phyloP scores from a whole-genome alignment of 1,140 invertebrate genomes.

The Drosophila micromelanica region DNA sequence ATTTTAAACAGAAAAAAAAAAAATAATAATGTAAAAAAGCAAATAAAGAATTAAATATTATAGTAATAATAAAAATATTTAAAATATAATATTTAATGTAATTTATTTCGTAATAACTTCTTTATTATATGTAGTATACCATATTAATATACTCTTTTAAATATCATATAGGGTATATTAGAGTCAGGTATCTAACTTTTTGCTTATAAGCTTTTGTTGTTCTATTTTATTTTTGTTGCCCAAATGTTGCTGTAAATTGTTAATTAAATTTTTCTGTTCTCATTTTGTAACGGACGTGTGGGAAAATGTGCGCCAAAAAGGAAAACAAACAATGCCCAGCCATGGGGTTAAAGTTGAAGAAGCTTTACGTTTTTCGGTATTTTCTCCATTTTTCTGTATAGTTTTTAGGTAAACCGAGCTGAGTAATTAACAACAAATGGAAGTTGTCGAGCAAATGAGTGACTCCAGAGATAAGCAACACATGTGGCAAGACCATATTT shows the following conservation, averaged over 20 bases:
- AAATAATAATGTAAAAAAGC: no score
- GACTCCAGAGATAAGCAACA: slow-evolving; percentile 39
- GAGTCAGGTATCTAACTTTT: not conserved
- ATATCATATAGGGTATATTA: not conserved
- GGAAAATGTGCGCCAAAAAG: slow-evolving; percentile 23
- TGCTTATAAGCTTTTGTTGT: slow-evolving; percentile 3
- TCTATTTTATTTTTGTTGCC: slow-evolving; percentile 35
- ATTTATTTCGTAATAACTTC: no score
- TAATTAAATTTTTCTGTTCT: slow-evolving; percentile 72
- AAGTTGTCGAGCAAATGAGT: slow-evolving; percentile 13
- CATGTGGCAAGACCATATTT: slow-evolving; percentile 29
- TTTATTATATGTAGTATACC: no score
- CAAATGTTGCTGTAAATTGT: slow-evolving; percentile 71
- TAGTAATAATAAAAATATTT: no score
- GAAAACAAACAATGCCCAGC: slow-evolving; percentile 26
- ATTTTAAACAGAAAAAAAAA: no score
- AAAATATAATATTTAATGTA: no score
- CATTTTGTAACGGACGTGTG: slow-evolving; percentile 55
- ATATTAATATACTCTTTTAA: no score
- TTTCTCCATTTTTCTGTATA: not conserved
- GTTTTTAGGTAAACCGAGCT: slow-evolving; percentile 32
- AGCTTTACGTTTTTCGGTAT: slow-evolving; percentile 1
- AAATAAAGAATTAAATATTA: no score
- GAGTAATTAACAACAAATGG: slow-evolving; percentile 54
- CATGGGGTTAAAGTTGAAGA: slow-evolving; percentile 40